A percentile compares a stretch with the other conserved stretches of the same genome.
These are phyloP conservation scores for Tychaedon coryphoeus DNA, from an alignment of 2,113 vertebrate genomes.

Conservation along the genomic window DNA sequence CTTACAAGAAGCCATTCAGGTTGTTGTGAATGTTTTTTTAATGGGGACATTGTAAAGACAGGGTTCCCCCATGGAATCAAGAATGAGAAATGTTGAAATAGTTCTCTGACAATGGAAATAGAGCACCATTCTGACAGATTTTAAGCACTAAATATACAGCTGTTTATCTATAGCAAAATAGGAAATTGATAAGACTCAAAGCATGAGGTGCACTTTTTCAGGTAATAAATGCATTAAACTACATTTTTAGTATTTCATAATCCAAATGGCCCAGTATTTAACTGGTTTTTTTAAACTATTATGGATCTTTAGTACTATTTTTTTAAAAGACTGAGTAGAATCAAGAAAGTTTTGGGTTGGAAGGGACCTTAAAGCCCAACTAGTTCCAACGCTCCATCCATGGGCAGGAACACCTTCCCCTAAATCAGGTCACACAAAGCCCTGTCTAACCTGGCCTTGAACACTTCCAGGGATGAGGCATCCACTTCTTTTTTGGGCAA, in stretches of 20 bases:
- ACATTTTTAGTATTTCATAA: background rate
- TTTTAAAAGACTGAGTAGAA: background rate
- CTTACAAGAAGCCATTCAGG: background rate
- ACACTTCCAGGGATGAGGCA: background rate
- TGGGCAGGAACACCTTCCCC: background rate
- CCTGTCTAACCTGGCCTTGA: background rate
- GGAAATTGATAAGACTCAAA: background rate
- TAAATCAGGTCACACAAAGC: background rate
- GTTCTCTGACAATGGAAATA: background rate
- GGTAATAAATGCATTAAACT: background rate
- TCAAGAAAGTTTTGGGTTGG: background rate
- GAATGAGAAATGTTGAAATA: background rate
- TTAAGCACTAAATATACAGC: background rate
- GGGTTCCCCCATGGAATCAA: background rate
- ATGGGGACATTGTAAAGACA: background rate
- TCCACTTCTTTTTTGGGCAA: background rate
- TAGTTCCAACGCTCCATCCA: background rate
- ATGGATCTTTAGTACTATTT: background rate
- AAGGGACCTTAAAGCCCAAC: background rate
- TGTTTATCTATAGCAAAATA: background rate
- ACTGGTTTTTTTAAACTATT: background rate
- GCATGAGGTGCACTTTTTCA: fast-evolving
- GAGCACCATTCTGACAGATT: fast-evolving
- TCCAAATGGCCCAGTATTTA: background rate
- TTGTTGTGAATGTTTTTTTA: background rate